Conservation (phyloP, 1,140 invertebrate species). For the Dysdera silvatica region DNA sequence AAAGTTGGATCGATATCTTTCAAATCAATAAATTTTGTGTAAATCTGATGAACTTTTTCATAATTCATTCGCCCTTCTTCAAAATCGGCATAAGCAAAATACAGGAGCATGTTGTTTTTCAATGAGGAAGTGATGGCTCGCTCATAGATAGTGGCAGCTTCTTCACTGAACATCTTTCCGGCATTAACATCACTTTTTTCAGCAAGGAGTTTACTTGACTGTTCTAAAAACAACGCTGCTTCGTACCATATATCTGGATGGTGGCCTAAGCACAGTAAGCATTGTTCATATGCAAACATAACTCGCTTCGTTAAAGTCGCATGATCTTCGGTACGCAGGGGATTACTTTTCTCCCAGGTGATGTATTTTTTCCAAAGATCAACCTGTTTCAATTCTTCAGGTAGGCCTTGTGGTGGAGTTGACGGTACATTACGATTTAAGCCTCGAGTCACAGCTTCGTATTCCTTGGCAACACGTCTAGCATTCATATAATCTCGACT, state of each 20-base stretch:
- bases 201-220: conserved; percentile 79
- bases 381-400: conserved; percentile 90
- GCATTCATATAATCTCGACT: conserved; percentile 97
- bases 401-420: conserved; percentile 76
- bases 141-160: conserved; percentile 89
- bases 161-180: conserved; percentile 83
- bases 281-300: conserved; percentile 98
- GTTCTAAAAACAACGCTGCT: conserved; percentile 89
- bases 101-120: conserved; percentile 83
- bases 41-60: conserved; percentile 95
- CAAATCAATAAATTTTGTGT: conserved; percentile 81
- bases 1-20: conserved; percentile 87
- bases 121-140: conserved; percentile 68
- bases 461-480: conserved; percentile 87
- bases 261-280: conserved; percentile 88
- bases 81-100: conserved; percentile 98
- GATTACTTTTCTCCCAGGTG: conserved; percentile 93
- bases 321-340: conserved; percentile 89
- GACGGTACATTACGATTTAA: conserved; percentile 90
- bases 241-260: conserved; percentile 99
- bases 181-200: conserved; percentile 94
- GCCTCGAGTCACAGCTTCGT: conserved; percentile 88
- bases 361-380: conserved; percentile 99
- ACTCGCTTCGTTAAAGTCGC: conserved; percentile 84
- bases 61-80: conserved; percentile 94